Conservation (phyloP, 1,140 invertebrate species). For the Apis florea region DNA sequence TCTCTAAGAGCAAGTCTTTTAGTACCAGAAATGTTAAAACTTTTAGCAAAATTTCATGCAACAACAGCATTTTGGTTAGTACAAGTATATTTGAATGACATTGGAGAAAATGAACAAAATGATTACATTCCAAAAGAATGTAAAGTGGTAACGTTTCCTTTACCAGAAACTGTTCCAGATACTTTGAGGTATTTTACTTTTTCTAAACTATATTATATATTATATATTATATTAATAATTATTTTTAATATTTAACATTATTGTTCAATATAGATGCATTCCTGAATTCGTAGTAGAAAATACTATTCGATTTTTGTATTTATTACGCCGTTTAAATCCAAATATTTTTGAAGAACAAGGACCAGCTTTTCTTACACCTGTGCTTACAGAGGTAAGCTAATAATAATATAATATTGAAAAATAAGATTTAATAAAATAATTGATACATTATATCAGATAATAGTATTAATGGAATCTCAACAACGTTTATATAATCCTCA, state of each 20-base stretch:
- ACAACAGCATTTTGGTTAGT: constrained; percentile 92
- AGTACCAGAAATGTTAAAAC: constrained; percentile 85
- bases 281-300: constrained; percentile 96
- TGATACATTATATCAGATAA: constrained; percentile 62
- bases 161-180: constrained; percentile 83
- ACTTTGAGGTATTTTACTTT: constrained; percentile 82
- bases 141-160: constrained; percentile 84
- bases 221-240: constrained; percentile 23
- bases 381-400: constrained; percentile 85
- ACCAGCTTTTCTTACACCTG: constrained; percentile 83
- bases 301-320: constrained; percentile 89
- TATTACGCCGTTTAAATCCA: constrained; percentile 85
- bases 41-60: constrained; percentile 88
- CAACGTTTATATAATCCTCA: constrained; percentile 94
- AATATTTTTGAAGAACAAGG: constrained; percentile 84
- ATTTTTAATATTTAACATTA: background rate
- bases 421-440: constrained; percentile 15
- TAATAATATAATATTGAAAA: background rate
- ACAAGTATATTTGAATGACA: constrained; percentile 85
- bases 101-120: constrained; percentile 62
- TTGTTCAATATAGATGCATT: constrained; percentile 81
- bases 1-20: constrained; percentile 86
- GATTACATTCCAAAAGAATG: constrained; percentile 82
- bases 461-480: constrained; percentile 87
- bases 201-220: background rate